Base-by-base conservation (phyloP, 2,888 invertebrate genomes). In the Cantharis flavilabris region DNA sequence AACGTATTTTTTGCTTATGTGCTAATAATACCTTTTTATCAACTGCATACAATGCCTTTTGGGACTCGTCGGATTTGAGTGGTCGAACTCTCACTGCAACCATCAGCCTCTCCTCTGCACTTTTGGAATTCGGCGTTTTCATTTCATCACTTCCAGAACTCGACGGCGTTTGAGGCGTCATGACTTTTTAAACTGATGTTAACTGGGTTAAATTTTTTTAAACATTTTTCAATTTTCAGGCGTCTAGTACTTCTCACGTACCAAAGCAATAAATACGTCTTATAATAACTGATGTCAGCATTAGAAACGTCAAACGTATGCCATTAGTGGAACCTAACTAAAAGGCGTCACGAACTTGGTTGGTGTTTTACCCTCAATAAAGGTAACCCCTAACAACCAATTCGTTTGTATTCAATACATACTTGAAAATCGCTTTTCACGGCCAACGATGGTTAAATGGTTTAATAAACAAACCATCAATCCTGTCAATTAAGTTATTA, bases 11-110 rank as follows among this genome's bases (percentile, higher is more conserved):
- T 20, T 20, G 20, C 20, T 3, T 20, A 64, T n/a, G n/a, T 49
- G 7, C 7, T 7, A n/a, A 7, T n/a, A 13, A n/a, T 87, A 94
- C 96, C 92, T 95, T 95, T 85, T 95, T 93, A 88, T 95, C 94
- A 83, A 95, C 90, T 83, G 93, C 93, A 87, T 95, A 94, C 76
- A 96, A 91, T 84, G 93, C 92, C 84, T 95, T 92, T 70, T 93
- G 92, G 69, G 92, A 91, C 89, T 98, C 98, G 84, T 94, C 94
- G 62, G 90, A 87, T 80, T 92, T 92, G 80, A 96, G 90, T 9
- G 98, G 98, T 77, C 97, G 92, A 80, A 98, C 95, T 83, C 98
- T 93, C 74, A 98, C 95, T 70, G 96, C 96, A 79, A 98, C 98
- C 89, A 89, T 89, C 26, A 89, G 83, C 69, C 88, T 83, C 79